These are phyloP conservation scores for Ctenopoma multispine DNA, from an alignment of 2,797 vertebrate genomes.

Conservation along the genomic window DNA sequence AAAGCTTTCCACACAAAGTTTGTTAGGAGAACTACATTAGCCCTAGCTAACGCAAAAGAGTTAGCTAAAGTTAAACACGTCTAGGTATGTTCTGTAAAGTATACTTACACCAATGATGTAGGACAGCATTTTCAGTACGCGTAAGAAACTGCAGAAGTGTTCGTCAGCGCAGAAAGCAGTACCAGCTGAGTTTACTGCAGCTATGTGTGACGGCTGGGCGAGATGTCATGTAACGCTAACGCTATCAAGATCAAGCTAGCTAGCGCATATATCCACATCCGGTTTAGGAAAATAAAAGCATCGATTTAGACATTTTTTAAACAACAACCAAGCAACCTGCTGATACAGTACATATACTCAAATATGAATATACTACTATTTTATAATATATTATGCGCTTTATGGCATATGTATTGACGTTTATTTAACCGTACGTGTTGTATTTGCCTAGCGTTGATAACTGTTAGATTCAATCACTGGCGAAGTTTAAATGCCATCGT, in stretches of 20 bases:
- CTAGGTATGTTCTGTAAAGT: fast-evolving
- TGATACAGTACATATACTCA: fast-evolving
- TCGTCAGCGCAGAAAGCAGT: background rate
- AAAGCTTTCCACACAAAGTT: background rate
- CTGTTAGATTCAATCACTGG: too few relatives aligned
- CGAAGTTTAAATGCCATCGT: too few relatives aligned
- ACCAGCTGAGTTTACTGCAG: background rate
- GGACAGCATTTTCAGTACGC: constrained; percentile 72
- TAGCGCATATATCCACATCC: background rate
- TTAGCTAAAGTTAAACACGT: fast-evolving
- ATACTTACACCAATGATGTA: constrained; percentile 82
- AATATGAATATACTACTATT: fast-evolving
- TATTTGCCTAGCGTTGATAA: too few relatives aligned
- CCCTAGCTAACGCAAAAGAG: background rate
- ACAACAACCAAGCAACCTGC: fast-evolving
- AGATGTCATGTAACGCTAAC: background rate
- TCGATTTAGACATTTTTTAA: fast-evolving
- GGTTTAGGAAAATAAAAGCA: constrained; percentile 51
- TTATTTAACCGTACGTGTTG: too few relatives aligned
- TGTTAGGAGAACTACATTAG: constrained; percentile 16
- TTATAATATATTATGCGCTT: too few relatives aligned
- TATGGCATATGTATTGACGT: too few relatives aligned
- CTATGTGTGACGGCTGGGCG: background rate
- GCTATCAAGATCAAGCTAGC: background rate
- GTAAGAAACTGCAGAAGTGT: background rate